phyloP scores from a whole-genome alignment of 2,797 vertebrate genomes.

The Trachurus trachurus region DNA sequence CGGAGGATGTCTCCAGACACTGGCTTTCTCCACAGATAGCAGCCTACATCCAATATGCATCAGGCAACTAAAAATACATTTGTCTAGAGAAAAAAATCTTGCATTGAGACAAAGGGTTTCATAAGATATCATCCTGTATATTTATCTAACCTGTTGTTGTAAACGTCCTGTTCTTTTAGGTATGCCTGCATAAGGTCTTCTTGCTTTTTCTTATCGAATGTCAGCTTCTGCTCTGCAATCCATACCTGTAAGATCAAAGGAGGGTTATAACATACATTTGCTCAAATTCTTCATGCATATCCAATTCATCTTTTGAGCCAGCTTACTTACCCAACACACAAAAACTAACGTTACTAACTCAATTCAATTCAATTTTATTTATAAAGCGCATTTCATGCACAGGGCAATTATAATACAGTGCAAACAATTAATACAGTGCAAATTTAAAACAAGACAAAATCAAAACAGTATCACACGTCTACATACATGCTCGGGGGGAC shows the following conservation, averaged over 20 bases:
- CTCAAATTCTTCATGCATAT: not conserved
- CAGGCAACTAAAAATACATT: not conserved
- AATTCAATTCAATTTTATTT: too few species aligned
- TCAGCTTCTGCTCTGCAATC: constrained; percentile 99
- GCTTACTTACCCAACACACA: not conserved
- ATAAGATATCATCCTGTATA: not conserved
- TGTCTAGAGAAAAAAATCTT: not conserved
- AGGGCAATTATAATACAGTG: too few species aligned
- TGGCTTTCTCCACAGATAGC: not conserved
- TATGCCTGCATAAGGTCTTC: constrained; percentile 98
- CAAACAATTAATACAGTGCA: too few species aligned
- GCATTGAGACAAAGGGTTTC: not conserved
- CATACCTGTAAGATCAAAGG: constrained; percentile 89
- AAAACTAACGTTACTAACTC: not conserved
- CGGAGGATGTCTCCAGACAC: not conserved
- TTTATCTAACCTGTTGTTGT: constrained; percentile 93
- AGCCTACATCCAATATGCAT: not conserved
- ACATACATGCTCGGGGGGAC: too few species aligned
- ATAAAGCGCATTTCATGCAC: too few species aligned
- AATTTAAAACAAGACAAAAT: too few species aligned
- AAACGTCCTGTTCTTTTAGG: constrained; percentile 97
- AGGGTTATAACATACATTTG: not conserved
- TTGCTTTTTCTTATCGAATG: constrained; percentile 97
- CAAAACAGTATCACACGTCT: too few species aligned
- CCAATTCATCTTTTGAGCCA: not conserved